These are phyloP conservation scores for Nycticryphes semicollaris DNA, from an alignment of 2,113 vertebrate species.

Conservation along the genomic window DNA sequence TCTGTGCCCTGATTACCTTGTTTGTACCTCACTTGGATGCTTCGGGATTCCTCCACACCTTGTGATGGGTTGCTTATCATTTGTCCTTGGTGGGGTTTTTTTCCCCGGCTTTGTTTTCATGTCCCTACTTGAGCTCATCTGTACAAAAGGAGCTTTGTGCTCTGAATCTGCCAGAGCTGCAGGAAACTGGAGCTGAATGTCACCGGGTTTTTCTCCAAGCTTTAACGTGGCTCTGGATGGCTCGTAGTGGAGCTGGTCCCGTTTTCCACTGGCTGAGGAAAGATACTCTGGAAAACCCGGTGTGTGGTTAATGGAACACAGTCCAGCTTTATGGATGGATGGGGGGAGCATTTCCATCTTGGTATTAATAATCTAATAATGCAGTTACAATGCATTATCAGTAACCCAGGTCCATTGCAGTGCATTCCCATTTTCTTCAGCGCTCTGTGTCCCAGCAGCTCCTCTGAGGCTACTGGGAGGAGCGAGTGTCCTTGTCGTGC, in stretches of 20 bases:
- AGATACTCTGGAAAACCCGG: background rate
- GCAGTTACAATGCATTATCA: background rate
- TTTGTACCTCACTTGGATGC: background rate
- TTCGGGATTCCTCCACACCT: background rate
- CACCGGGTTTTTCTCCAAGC: background rate
- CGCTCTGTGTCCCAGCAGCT: background rate
- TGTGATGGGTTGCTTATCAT: background rate
- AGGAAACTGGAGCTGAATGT: background rate
- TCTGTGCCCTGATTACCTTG: background rate
- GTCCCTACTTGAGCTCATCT: background rate
- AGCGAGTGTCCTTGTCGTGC: background rate
- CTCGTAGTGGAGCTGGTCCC: background rate
- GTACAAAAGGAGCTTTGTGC: rapidly evolving
- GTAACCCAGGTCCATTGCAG: background rate
- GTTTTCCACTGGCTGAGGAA: background rate
- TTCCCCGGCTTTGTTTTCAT: background rate
- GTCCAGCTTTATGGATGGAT: background rate
- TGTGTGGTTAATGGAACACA: background rate
- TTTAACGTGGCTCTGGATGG: background rate
- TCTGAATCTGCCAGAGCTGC: background rate
- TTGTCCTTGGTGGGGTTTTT: background rate
- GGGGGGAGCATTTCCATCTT: background rate
- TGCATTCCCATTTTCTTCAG: background rate
- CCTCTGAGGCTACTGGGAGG: background rate
- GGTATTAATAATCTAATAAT: background rate